Evolutionary conservation across 2,888 invertebrate genomes (phyloP).

Genomic region (Trachelus iudaicus): DNA sequence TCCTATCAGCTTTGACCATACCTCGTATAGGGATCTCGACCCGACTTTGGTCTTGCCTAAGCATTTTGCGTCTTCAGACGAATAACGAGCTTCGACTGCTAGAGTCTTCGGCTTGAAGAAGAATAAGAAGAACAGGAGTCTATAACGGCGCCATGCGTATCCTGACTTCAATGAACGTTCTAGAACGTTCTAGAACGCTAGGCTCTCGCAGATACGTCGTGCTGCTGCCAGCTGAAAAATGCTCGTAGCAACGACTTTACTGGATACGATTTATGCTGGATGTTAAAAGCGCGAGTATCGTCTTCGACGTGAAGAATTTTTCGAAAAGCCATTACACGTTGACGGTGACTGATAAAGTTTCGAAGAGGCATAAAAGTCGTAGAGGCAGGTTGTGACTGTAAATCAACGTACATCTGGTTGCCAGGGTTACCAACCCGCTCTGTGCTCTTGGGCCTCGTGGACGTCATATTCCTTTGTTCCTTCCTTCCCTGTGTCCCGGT

Average conservation of each 20-base stretch:
- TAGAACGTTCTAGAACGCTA: too few species aligned
- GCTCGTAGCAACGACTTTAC: neutral
- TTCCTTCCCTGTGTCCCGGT: neutral
- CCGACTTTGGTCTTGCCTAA: neutral
- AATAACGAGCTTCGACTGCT: too few species aligned
- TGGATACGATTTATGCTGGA: conserved; percentile 5
- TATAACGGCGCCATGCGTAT: too few species aligned
- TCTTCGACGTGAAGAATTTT: conserved; percentile 12
- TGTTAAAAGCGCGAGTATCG: conserved; percentile 2
- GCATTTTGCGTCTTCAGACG: neutral
- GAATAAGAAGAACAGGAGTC: too few species aligned
- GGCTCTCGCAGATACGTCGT: too few species aligned
- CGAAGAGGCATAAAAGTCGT: neutral
- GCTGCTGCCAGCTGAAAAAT: too few species aligned
- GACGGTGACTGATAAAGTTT: neutral
- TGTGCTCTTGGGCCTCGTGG: neutral
- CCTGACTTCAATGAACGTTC: too few species aligned
- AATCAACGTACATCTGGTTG: neutral
- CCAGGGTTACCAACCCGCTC: neutral
- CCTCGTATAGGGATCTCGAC: neutral
- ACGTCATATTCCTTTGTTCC: neutral
- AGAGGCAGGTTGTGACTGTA: neutral
- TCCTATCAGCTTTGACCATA: neutral
- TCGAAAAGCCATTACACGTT: neutral
- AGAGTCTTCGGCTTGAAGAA: too few species aligned